A percentile compares a stretch with the other conserved stretches of the same genome.
Evolutionary conservation across 1,140 invertebrate genomes (phyloP).

Genomic region (Drosophila grimshawi): DNA sequence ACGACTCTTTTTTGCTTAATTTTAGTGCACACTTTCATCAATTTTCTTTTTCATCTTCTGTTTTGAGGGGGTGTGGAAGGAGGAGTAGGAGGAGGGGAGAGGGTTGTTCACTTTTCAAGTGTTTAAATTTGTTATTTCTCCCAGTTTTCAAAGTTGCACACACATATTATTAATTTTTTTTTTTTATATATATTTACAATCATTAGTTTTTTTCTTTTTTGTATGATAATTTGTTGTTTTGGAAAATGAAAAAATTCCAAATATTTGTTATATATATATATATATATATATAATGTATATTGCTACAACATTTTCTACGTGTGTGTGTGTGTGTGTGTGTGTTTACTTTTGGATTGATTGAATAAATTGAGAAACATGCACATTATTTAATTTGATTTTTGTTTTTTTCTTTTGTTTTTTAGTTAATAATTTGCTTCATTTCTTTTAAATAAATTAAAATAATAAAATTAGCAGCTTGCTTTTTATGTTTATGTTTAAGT

Average conservation of each 20-base stretch:
- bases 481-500: constrained; percentile 17
- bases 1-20: constrained; percentile 64
- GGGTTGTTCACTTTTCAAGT: constrained; percentile 17
- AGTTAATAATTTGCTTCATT: constrained; percentile 53
- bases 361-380: constrained; percentile 68
- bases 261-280: background rate
- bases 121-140: background rate
- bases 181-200: constrained; percentile 40
- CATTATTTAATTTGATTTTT: constrained; percentile 39
- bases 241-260: constrained; percentile 46
- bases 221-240: constrained; percentile 36
- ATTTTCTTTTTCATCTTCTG: constrained; percentile 13
- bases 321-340: constrained; percentile 13
- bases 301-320: constrained; percentile 64
- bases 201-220: constrained; percentile 18
- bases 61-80: background rate
- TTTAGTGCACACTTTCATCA: constrained; percentile 31
- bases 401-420: constrained; percentile 1
- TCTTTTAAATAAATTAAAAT: constrained; percentile 60
- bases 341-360: constrained; percentile 15
- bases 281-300: constrained; percentile 57
- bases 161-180: constrained; percentile 2
- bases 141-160: constrained; percentile 24
- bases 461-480: constrained; percentile 68
- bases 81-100: background rate